Evolutionary conservation across 2,113 vertebrate species (phyloP).

Genomic region (Sialia sialis): DNA sequence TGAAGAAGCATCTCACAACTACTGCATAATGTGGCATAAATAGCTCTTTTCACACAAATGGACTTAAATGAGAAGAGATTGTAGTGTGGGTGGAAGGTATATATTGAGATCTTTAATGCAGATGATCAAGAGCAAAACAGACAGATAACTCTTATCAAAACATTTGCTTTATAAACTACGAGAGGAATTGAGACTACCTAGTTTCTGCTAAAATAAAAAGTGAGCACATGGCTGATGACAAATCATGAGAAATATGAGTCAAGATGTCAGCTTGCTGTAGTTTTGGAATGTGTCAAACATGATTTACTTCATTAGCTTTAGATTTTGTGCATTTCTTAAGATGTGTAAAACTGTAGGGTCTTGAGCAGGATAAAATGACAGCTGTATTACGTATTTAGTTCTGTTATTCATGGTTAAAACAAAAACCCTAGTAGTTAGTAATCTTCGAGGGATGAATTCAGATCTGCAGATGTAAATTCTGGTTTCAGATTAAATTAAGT

Average conservation of each 20-base stretch:
- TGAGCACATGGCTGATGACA: constrained; percentile 15
- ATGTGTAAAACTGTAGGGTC: not conserved
- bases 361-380: not conserved
- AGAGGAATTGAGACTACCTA: not conserved
- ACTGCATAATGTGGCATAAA: not conserved
- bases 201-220: constrained; percentile 11
- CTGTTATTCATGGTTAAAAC: not conserved
- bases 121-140: not conserved
- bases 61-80: not conserved
- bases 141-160: not conserved
- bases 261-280: not conserved
- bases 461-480: not conserved
- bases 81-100: not conserved
- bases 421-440: not conserved
- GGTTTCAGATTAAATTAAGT: not conserved
- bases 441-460: not conserved
- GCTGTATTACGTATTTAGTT: not conserved
- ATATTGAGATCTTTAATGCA: not conserved
- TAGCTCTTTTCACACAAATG: not conserved
- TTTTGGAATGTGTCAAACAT: not conserved
- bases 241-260: constrained; percentile 25
- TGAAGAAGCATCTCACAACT: not conserved
- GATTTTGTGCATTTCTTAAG: not conserved
- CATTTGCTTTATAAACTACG: not conserved
- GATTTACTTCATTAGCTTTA: not conserved